These are phyloP conservation scores for Heliconius sara DNA, from an alignment of 2,888 invertebrate genomes.

Conservation along the genomic window DNA sequence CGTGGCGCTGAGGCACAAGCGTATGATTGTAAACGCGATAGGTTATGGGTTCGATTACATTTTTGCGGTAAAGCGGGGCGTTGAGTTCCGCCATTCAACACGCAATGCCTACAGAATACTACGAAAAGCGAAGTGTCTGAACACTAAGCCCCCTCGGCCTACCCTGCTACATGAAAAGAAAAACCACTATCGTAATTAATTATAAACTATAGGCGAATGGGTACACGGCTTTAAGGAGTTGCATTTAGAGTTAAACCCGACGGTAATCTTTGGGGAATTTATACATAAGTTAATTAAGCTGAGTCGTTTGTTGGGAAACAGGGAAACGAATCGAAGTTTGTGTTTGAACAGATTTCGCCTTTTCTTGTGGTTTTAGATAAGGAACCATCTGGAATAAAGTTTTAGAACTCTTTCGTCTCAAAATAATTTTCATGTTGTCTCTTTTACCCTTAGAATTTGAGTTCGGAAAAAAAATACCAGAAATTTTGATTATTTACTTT, in stretches of 20 bases:
- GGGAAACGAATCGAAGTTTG: slow-evolving; percentile 30
- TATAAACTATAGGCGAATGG: not conserved
- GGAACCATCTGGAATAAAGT: not conserved
- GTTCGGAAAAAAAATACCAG: not conserved
- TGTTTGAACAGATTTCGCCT: slow-evolving; percentile 18
- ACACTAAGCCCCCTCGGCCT: no score
- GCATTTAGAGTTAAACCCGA: slow-evolving; percentile 36
- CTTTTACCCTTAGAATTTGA: not conserved
- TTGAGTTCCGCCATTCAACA: no score
- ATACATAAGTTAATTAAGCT: slow-evolving; percentile 43
- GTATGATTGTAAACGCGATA: no score
- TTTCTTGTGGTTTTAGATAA: slow-evolving; percentile 11
- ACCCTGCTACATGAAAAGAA: not conserved
- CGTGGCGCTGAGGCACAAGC: no score
- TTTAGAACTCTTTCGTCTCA: not conserved
- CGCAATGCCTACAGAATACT: no score
- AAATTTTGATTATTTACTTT: no score
- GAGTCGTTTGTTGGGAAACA: slow-evolving; percentile 39
- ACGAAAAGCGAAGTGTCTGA: no score
- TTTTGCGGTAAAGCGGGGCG: no score
- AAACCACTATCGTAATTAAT: not conserved
- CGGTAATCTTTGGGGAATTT: slow-evolving; percentile 36
- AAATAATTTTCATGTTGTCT: not conserved
- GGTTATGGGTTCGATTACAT: no score
- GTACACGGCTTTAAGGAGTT: slow-evolving; percentile 33